phyloP scores from a whole-genome alignment of 2,113 vertebrate genomes.

The Hystrix brachyura region DNA sequence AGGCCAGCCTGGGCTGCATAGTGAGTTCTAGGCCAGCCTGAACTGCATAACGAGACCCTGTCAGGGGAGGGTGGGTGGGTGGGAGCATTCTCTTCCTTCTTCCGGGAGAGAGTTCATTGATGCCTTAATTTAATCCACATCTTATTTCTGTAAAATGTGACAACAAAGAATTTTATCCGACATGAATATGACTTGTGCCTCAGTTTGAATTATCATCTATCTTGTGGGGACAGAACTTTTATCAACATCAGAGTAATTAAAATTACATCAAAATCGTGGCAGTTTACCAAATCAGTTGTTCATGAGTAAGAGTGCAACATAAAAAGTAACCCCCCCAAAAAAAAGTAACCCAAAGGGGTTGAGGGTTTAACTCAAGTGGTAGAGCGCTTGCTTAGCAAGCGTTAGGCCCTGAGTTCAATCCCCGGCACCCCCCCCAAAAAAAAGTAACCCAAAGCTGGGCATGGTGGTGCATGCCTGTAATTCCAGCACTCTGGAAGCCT shows the following conservation, averaged over 20 bases:
- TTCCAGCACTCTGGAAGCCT: not conserved
- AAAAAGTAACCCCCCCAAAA: not conserved
- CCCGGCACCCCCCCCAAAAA: too few relatives aligned
- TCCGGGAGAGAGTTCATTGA: not conserved
- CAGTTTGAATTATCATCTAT: not conserved
- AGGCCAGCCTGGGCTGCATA: not conserved
- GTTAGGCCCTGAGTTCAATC: too few relatives aligned
- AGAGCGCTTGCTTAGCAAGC: too few relatives aligned
- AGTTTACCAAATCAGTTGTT: not conserved
- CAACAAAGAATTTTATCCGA: not conserved
- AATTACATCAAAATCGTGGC: not conserved
- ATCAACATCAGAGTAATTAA: not conserved
- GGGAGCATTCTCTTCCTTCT: slow-evolving; percentile 39
- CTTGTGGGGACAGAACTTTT: not conserved
- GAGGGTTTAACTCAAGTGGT: too few relatives aligned
- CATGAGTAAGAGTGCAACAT: not conserved
- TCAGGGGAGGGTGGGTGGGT: not conserved
- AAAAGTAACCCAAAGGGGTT: too few relatives aligned
- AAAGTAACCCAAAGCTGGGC: not conserved
- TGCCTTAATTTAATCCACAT: slow-evolving; percentile 3
- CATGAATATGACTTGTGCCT: not conserved
- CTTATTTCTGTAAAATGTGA: slow-evolving; percentile 60
- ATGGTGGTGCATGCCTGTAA: not conserved
- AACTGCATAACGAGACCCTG: not conserved
- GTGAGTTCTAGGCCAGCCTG: not conserved